A percentile compares a stretch with the other conserved stretches of the same genome.
phyloP scores from a whole-genome alignment of 2,888 invertebrate species.

The Sceliomorpha sp. region DNA sequence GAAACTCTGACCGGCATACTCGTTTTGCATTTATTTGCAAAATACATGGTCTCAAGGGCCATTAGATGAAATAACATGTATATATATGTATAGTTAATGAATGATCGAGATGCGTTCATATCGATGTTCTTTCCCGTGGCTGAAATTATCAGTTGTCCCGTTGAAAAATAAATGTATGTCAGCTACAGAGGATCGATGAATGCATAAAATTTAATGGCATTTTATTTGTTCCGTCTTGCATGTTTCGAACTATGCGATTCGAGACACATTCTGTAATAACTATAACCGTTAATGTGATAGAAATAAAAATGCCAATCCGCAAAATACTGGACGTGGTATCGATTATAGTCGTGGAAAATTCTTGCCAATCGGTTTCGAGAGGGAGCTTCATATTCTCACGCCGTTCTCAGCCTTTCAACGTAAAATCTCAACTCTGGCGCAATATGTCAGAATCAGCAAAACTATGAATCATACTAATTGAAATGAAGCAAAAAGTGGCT shows the following conservation, averaged over 20 bases:
- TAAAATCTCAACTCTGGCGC: background rate
- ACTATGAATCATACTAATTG: too few relatives aligned
- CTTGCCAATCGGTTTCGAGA: too few relatives aligned
- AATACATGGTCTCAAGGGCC: constrained; percentile 32
- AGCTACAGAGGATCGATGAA: too few relatives aligned
- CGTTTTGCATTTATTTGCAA: constrained; percentile 38
- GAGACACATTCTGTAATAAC: too few relatives aligned
- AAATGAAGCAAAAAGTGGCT: too few relatives aligned
- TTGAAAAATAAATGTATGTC: background rate
- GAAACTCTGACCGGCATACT: constrained; percentile 24
- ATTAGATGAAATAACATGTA: constrained; percentile 35
- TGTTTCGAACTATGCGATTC: too few relatives aligned
- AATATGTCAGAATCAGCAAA: background rate
- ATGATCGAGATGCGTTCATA: constrained; percentile 37
- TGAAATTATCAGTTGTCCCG: constrained; percentile 12
- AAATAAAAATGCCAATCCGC: too few relatives aligned
- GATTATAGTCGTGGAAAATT: too few relatives aligned
- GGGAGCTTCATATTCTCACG: background rate
- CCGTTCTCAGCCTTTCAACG: background rate
- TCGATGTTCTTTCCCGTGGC: constrained; percentile 21
- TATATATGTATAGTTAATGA: constrained; percentile 38
- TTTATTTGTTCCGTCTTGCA: too few relatives aligned
- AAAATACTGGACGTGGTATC: too few relatives aligned
- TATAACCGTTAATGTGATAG: too few relatives aligned
- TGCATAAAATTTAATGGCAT: too few relatives aligned